Conservation (phyloP, 1,140 invertebrate genomes). For the Phenacoccus solenopsis region DNA sequence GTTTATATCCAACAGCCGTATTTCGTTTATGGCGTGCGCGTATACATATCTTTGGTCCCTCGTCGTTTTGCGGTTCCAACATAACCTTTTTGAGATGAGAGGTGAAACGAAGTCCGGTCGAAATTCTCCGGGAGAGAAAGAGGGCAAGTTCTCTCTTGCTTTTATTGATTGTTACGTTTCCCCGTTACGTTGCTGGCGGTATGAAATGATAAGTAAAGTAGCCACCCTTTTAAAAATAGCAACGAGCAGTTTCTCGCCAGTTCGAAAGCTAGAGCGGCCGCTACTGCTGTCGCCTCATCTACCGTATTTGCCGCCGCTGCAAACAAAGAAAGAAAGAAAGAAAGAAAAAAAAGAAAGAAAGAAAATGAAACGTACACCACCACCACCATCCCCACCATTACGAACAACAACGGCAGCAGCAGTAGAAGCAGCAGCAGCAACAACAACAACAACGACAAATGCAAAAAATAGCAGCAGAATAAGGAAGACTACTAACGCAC, state of each 20-base stretch:
- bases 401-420: too few species aligned
- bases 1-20: background rate
- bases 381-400: too few species aligned
- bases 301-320: background rate
- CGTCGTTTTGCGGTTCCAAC: constrained; percentile 11
- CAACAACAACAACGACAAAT: too few species aligned
- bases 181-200: background rate
- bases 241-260: background rate
- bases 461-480: too few species aligned
- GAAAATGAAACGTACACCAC: background rate
- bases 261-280: too few species aligned
- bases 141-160: constrained; percentile 13
- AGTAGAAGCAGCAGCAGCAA: too few species aligned
- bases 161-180: constrained; percentile 14
- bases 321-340: too few species aligned
- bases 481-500: too few species aligned
- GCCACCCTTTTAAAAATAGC: constrained; percentile 1
- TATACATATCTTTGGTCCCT: background rate
- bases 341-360: background rate
- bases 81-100: constrained; percentile 5
- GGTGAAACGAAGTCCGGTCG: background rate
- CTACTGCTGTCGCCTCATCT: background rate
- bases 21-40: background rate
- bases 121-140: background rate
- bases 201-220: background rate